Conservation (phyloP, 2,797 vertebrate species). For the Ciconia nigra region DNA sequence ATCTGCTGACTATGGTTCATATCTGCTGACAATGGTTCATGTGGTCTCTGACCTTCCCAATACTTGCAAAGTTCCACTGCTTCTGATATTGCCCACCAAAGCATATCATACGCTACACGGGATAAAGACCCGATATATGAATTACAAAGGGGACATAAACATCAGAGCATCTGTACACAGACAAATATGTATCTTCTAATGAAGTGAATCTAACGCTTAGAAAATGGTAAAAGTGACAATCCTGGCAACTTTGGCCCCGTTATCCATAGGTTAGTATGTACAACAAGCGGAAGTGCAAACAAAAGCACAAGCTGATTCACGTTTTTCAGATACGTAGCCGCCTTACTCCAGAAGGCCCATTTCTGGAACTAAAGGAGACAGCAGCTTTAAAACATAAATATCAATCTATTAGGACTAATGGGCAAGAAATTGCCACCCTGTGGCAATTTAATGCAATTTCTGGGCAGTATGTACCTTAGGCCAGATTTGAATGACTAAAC, state of each 20-base stretch:
- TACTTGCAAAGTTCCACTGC: neutral
- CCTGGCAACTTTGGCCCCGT: neutral
- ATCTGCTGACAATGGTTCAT: conserved; percentile 33
- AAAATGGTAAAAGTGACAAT: neutral
- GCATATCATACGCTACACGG: neutral
- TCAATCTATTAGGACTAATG: neutral
- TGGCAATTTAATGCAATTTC: neutral
- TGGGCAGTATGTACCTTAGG: neutral
- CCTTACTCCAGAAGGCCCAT: neutral
- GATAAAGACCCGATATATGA: neutral
- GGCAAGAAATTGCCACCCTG: conserved; percentile 40
- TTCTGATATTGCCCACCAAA: neutral
- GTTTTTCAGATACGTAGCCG: rapidly evolving
- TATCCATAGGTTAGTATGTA: neutral
- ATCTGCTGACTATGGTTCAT: conserved; percentile 33
- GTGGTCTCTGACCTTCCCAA: neutral
- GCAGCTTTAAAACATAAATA: neutral
- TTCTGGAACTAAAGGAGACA: neutral
- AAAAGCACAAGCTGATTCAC: neutral
- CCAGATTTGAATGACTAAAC: neutral
- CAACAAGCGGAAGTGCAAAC: neutral
- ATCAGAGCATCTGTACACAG: rapidly evolving
- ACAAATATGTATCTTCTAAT: neutral
- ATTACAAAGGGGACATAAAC: neutral
- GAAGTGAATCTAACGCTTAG: neutral